These are phyloP conservation scores for Merops nubicus DNA, from an alignment of 2,113 vertebrate genomes.

Conservation along the genomic window DNA sequence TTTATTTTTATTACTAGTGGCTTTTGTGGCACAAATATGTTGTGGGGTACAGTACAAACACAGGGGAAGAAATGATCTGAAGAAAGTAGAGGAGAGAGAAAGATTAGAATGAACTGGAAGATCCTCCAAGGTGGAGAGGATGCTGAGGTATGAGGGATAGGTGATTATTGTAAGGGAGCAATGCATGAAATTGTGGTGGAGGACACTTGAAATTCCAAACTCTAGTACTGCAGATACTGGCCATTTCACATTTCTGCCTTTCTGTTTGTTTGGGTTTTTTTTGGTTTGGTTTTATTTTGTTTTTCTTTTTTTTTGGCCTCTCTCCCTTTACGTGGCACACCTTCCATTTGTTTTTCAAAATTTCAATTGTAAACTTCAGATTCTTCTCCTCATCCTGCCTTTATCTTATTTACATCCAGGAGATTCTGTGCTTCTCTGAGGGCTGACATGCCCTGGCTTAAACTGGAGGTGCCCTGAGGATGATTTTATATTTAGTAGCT, in stretches of 20 bases:
- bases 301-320: background rate
- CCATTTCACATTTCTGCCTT: background rate
- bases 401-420: background rate
- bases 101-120: background rate
- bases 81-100: background rate
- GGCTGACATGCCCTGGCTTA: slow-evolving; percentile 29
- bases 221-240: background rate
- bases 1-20: background rate
- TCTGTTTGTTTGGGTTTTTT: background rate
- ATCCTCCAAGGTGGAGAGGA: background rate
- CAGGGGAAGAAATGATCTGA: background rate
- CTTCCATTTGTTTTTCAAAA: background rate
- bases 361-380: background rate
- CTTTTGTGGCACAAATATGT: background rate
- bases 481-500: slow-evolving; percentile 59
- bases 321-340: background rate
- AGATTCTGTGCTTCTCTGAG: background rate
- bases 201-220: background rate
- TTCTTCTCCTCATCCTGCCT: background rate
- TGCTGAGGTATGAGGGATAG: no score
- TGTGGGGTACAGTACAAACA: background rate
- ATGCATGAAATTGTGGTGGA: background rate
- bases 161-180: background rate
- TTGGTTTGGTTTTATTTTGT: background rate
- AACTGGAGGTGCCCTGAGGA: slow-evolving; percentile 49